These are phyloP conservation scores for Epinephelus cyanopodus DNA, from an alignment of 2,113 vertebrate genomes.

Conservation along the genomic window DNA sequence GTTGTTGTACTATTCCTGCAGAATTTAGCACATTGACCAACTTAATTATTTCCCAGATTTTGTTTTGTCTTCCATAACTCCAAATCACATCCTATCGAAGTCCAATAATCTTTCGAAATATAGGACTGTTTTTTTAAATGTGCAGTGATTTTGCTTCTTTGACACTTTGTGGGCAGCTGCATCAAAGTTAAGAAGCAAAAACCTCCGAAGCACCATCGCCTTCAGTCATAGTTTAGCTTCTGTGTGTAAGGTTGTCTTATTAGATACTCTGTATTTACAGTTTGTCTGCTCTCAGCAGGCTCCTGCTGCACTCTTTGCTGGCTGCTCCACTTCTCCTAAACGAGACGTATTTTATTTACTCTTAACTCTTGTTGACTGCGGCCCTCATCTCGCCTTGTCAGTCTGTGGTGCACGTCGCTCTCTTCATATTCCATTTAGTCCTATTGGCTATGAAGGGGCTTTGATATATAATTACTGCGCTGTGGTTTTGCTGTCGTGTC, in stretches of 20 bases:
- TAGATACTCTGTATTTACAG: neutral
- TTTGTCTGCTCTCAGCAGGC: neutral
- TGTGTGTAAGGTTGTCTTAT: too few relatives aligned
- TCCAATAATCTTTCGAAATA: too few relatives aligned
- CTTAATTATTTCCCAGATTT: too few relatives aligned
- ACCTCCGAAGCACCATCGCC: neutral
- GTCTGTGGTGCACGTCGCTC: slow-evolving; percentile 59
- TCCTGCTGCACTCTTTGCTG: neutral
- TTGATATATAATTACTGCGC: slow-evolving; percentile 77
- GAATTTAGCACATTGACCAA: too few relatives aligned
- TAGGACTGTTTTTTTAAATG: too few relatives aligned
- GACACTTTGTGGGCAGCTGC: neutral
- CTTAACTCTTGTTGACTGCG: slow-evolving; percentile 59
- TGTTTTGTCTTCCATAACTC: too few relatives aligned
- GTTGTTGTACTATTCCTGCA: too few relatives aligned
- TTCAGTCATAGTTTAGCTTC: neutral
- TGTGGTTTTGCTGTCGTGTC: slow-evolving; percentile 80
- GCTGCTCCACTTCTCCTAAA: neutral
- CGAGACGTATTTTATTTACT: slow-evolving; percentile 54
- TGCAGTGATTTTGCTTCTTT: neutral
- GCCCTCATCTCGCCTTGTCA: slow-evolving; percentile 53
- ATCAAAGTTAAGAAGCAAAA: too few relatives aligned
- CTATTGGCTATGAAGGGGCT: slow-evolving; percentile 77
- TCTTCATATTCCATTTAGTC: slow-evolving; percentile 67
- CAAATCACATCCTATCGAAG: too few relatives aligned